A percentile compares a stretch with the other conserved stretches of the same genome.
Conservation (phyloP, 2,888 invertebrate genomes). For the Gasteruption jaculator region DNA sequence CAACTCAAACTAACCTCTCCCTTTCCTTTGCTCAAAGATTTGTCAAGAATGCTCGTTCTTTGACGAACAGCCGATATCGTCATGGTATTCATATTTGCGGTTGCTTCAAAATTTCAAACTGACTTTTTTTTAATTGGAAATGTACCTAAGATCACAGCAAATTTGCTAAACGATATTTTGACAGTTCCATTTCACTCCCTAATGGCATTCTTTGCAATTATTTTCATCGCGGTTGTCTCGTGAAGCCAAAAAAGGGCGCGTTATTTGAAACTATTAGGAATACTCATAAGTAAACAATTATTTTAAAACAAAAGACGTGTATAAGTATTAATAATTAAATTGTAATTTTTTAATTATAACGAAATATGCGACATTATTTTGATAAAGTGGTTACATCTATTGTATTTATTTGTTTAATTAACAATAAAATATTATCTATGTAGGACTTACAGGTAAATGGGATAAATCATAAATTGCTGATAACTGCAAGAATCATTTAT, state of each 20-base stretch:
- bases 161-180: too few species aligned
- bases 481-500: not conserved
- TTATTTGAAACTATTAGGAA: too few species aligned
- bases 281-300: too few species aligned
- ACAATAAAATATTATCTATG: not conserved
- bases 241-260: too few species aligned
- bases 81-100: conserved; percentile 39
- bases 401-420: conserved; percentile 3
- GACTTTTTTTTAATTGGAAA: too few species aligned
- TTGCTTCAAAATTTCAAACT: conserved; percentile 7
- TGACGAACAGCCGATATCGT: conserved; percentile 54
- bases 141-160: too few species aligned
- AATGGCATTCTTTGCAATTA: too few species aligned
- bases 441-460: not conserved
- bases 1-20: conserved; percentile 88
- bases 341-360: too few species aligned
- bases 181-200: too few species aligned
- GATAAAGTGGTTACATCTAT: not conserved
- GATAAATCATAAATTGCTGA: conserved; percentile 1
- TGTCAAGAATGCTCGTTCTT: conserved; percentile 80
- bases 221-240: too few species aligned
- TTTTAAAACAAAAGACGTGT: too few species aligned
- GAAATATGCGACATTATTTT: conserved; percentile 27
- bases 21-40: conserved; percentile 87
- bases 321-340: too few species aligned